Conservation (phyloP, 2,797 vertebrate genomes). For the Myotis planiceps region DNA sequence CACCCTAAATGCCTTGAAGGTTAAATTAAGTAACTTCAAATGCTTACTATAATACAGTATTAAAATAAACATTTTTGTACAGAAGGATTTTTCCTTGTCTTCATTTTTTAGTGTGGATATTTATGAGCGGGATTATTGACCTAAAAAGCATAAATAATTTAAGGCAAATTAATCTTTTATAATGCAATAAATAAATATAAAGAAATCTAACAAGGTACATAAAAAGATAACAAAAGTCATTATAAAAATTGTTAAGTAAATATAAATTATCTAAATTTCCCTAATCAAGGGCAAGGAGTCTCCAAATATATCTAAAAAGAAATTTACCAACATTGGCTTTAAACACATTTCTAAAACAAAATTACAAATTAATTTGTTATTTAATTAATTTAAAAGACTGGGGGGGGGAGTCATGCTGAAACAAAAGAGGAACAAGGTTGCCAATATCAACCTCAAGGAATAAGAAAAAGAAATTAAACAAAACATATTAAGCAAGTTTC, state of each 20-base stretch:
- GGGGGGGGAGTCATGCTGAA: neutral
- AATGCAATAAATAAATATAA: neutral
- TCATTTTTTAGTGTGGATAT: neutral
- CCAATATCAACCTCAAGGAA: neutral
- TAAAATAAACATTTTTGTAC: neutral
- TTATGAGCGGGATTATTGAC: neutral
- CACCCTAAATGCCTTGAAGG: neutral
- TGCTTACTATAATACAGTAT: neutral
- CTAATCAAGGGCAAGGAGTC: neutral
- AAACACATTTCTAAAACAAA: conserved; percentile 1
- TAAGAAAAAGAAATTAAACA: neutral
- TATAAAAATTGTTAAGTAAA: neutral
- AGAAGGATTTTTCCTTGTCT: conserved; percentile 4
- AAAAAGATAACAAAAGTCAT: neutral
- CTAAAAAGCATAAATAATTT: neutral
- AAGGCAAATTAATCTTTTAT: neutral
- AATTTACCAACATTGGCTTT: neutral
- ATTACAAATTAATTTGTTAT: neutral
- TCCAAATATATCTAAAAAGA: neutral
- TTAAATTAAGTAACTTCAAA: neutral
- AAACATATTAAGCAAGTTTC: neutral
- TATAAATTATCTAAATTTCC: neutral
- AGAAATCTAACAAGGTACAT: neutral
- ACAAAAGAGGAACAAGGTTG: neutral
- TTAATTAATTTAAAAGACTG: neutral